Conservation (phyloP, 1,140 invertebrate species). For the Papilio polytes region DNA sequence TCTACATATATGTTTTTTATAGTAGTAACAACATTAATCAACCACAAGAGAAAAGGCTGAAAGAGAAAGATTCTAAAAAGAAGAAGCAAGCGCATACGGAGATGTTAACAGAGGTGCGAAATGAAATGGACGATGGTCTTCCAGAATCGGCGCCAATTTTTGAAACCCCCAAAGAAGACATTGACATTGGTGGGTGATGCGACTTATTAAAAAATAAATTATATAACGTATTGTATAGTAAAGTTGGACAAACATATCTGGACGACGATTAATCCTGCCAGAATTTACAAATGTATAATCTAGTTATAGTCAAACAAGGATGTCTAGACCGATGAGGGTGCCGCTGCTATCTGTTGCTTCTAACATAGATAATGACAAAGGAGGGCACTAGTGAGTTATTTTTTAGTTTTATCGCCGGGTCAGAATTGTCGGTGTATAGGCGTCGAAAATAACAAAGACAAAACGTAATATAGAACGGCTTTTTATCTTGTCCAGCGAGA, state of each 20-base stretch:
- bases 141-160: constrained; percentile 48
- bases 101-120: constrained; percentile 41
- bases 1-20: constrained; percentile 16
- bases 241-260: not conserved
- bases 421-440: no score
- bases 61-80: constrained; percentile 84
- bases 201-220: constrained; percentile 29
- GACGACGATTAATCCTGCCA: not conserved
- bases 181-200: constrained; percentile 56
- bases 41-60: constrained; percentile 71
- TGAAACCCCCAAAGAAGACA: constrained; percentile 51
- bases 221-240: not conserved
- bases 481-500: no score
- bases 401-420: no score
- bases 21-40: constrained; percentile 55
- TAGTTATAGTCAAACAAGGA: not conserved
- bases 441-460: no score
- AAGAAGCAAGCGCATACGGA: constrained; percentile 73
- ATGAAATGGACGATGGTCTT: constrained; percentile 44
- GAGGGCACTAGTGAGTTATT: no score
- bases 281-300: no score
- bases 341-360: not conserved
- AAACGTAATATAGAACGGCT: no score
- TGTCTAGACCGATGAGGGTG: no score
- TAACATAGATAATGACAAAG: no score